Percentiles rank a stretch among this genome's conserved stretches.
Evolutionary conservation across 2,797 vertebrate species (phyloP).

Genomic region (Artibeus lituratus): DNA sequence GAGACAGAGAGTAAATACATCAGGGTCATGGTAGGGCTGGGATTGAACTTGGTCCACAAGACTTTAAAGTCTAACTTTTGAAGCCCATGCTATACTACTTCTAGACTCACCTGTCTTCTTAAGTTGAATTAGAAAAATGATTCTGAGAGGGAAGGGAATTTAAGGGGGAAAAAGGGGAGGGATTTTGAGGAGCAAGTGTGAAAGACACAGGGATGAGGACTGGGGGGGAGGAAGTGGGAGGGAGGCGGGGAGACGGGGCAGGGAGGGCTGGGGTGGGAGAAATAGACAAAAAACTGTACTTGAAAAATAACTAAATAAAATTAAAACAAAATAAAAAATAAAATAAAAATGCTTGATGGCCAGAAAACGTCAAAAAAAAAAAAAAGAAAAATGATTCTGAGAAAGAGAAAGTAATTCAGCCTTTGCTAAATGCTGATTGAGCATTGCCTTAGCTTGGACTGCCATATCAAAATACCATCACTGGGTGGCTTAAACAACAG

Average conservation of each 20-base stretch:
- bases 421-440: neutral
- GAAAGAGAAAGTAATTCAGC: neutral
- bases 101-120: neutral
- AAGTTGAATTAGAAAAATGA: neutral
- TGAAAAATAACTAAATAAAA: too few relatives aligned
- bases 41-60: neutral
- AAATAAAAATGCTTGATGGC: too few relatives aligned
- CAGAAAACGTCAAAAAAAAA: too few relatives aligned
- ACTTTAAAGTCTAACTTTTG: neutral
- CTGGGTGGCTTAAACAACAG: neutral
- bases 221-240: too few relatives aligned
- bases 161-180: too few relatives aligned
- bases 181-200: too few relatives aligned
- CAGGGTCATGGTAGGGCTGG: neutral
- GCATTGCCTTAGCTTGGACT: neutral
- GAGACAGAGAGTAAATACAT: neutral
- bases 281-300: too few relatives aligned
- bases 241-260: too few relatives aligned
- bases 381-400: conserved; percentile 8
- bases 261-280: too few relatives aligned
- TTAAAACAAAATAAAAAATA: too few relatives aligned
- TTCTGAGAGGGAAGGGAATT: too few relatives aligned
- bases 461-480: neutral
- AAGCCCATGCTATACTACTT: neutral
- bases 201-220: too few relatives aligned